Conservation (phyloP, 1,140 invertebrate species). For the Delia radicum region DNA sequence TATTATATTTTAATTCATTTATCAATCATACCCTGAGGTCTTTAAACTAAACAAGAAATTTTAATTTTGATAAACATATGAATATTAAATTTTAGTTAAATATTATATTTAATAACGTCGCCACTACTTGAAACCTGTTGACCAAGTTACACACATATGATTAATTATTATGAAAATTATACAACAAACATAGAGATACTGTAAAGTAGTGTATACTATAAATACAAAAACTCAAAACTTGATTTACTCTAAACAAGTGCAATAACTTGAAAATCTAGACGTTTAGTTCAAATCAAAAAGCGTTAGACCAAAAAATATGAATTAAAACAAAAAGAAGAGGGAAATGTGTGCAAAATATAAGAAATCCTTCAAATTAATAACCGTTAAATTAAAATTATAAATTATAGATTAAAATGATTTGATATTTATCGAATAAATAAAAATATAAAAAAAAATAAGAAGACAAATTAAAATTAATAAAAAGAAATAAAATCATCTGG, state of each 20-base stretch:
- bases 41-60: too few relatives aligned
- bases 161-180: neutral
- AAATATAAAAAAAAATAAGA: too few relatives aligned
- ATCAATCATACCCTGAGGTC: too few relatives aligned
- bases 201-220: neutral
- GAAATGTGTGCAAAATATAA: too few relatives aligned
- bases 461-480: too few relatives aligned
- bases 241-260: neutral
- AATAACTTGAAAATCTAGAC: neutral
- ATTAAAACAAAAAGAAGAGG: neutral
- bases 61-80: too few relatives aligned
- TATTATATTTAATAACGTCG: neutral
- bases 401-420: too few relatives aligned
- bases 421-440: too few relatives aligned
- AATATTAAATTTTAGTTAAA: neutral
- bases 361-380: too few relatives aligned
- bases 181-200: neutral
- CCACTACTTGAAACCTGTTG: neutral
- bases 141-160: slow-evolving; percentile 1
- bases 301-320: neutral
- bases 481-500: too few relatives aligned
- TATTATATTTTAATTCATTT: too few relatives aligned
- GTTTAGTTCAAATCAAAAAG: neutral
- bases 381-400: too few relatives aligned
- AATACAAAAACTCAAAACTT: neutral